Evolutionary conservation across 2,888 invertebrate genomes (phyloP).

Genomic region (Metalampra italica): DNA sequence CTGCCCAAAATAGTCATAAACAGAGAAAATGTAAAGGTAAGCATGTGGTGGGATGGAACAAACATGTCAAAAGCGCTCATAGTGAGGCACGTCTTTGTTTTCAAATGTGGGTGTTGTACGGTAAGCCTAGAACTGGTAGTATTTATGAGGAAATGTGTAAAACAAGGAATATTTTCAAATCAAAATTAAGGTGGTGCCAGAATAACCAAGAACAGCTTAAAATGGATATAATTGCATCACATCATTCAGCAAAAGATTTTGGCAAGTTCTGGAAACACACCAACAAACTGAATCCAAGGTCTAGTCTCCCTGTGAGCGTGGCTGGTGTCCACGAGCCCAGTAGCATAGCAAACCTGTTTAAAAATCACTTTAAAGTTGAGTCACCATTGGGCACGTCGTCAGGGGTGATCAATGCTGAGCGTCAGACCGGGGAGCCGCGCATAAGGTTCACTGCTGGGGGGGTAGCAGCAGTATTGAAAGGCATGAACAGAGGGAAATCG

Average conservation of each 20-base stretch:
- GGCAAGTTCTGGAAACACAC: constrained; percentile 1
- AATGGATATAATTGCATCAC: neutral
- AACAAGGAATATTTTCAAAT: neutral
- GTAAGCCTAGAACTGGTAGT: constrained; percentile 6
- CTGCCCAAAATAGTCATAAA: constrained; percentile 1
- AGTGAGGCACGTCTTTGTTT: constrained; percentile 12
- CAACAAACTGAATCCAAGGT: constrained; percentile 2
- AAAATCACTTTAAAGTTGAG: neutral
- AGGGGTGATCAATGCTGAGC: neutral
- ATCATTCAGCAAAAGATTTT: neutral
- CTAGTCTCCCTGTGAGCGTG: constrained; percentile 9
- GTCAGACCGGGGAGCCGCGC: neutral
- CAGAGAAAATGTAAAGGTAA: neutral
- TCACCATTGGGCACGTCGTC: neutral
- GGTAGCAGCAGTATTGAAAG: neutral
- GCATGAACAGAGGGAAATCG: neutral
- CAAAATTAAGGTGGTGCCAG: constrained; percentile 4
- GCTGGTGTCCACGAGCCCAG: constrained; percentile 6
- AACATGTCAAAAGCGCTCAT: constrained; percentile 10
- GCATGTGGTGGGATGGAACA: constrained; percentile 7
- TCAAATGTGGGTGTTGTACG: constrained; percentile 5
- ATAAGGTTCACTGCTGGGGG: neutral
- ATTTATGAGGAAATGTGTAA: constrained; percentile 5
- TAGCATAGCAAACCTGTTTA: neutral
- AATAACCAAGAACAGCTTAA: neutral